phyloP scores from a whole-genome alignment of 2,113 vertebrate species.

The Microcebus griseorufus region DNA sequence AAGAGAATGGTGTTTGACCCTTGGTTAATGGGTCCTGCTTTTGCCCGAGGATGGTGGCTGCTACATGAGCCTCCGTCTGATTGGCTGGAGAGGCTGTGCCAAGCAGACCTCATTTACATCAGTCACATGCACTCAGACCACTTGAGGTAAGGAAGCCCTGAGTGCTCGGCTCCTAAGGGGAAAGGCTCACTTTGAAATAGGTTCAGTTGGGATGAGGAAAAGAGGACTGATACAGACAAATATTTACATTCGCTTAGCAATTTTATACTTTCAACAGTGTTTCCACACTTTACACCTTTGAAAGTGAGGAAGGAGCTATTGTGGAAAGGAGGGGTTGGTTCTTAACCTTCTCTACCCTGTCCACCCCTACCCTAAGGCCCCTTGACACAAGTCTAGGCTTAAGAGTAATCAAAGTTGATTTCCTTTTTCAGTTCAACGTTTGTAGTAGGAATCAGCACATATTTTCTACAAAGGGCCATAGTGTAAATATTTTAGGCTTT shows the following conservation, averaged over 20 bases:
- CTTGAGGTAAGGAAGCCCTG: slow-evolving; percentile 83
- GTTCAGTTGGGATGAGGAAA: not conserved
- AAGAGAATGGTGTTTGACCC: slow-evolving; percentile 88
- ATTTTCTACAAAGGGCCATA: not conserved
- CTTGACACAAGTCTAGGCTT: not conserved
- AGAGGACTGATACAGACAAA: not conserved
- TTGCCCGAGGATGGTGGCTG: slow-evolving; percentile 90
- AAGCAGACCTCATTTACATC: slow-evolving; percentile 88
- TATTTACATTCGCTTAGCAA: not conserved
- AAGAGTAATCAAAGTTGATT: not conserved
- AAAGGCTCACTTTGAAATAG: not conserved
- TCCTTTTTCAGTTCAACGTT: not conserved
- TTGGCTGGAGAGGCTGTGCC: slow-evolving; percentile 84
- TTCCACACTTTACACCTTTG: too few relatives aligned
- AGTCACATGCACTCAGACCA: slow-evolving; percentile 92
- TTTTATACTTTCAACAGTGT: not conserved
- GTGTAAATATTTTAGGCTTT: not conserved
- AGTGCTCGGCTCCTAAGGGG: not conserved
- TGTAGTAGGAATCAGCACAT: not conserved
- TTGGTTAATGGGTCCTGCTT: slow-evolving; percentile 89
- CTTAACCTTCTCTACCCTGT: not conserved
- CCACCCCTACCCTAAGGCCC: not conserved
- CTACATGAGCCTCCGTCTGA: slow-evolving; percentile 88
- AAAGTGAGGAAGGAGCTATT: not conserved
- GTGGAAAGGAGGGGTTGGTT: not conserved